phyloP scores from a whole-genome alignment of 2,888 invertebrate species.

The Masnerella sp. region DNA sequence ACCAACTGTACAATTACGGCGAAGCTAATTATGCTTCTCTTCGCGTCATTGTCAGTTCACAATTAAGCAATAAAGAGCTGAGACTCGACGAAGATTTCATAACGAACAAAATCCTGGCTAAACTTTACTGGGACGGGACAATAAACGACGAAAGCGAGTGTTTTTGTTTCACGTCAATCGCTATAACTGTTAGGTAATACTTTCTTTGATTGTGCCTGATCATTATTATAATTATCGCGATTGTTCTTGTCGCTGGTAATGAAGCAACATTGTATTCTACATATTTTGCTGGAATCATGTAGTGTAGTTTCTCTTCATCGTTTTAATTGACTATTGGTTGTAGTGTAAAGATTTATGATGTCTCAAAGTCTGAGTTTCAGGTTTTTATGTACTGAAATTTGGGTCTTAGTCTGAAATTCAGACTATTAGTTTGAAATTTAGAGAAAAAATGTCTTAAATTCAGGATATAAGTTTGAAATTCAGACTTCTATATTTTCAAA shows the following conservation, averaged over 20 bases:
- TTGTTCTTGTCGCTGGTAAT: conserved; percentile 26
- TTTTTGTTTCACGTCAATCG: conserved; percentile 38
- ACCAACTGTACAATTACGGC: conserved; percentile 25
- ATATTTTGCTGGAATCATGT: too few relatives aligned
- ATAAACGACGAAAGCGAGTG: conserved; percentile 36
- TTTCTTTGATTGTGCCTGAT: conserved; percentile 36
- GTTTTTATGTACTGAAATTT: too few relatives aligned
- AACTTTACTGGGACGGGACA: conserved; percentile 32
- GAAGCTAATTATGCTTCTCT: conserved; percentile 40
- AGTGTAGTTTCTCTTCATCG: too few relatives aligned
- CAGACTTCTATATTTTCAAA: too few relatives aligned
- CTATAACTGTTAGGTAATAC: conserved; percentile 38
- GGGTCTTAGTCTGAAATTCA: too few relatives aligned
- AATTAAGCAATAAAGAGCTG: conserved; percentile 50
- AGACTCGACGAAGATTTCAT: conserved; percentile 39
- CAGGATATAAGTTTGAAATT: too few relatives aligned
- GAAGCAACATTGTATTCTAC: conserved; percentile 15
- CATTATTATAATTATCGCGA: conserved; percentile 25
- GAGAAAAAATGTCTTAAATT: too few relatives aligned
- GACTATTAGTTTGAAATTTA: too few relatives aligned
- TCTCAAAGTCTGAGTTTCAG: too few relatives aligned
- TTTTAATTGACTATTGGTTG: too few relatives aligned
- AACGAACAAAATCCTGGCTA: conserved; percentile 30
- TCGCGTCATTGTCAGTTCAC: conserved; percentile 42
- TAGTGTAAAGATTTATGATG: too few relatives aligned